These are phyloP conservation scores for Camponotus floridanus DNA, from an alignment of 1,140 invertebrate species.

Conservation along the genomic window DNA sequence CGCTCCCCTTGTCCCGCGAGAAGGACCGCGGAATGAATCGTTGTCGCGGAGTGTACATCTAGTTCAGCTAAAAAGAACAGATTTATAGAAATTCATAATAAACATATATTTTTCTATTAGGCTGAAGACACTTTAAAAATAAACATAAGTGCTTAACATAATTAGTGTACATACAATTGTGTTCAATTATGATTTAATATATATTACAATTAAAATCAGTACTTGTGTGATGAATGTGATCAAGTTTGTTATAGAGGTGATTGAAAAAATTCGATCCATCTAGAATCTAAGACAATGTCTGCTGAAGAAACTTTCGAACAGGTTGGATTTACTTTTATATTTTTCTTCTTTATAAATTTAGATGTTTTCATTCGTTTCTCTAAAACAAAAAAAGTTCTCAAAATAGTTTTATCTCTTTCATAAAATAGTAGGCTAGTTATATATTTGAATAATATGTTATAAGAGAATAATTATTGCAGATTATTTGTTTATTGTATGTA, in stretches of 20 bases:
- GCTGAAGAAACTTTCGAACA: constrained; percentile 78
- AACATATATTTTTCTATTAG: too few species aligned
- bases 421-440: not conserved
- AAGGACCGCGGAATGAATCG: too few species aligned
- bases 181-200: too few species aligned
- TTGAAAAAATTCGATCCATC: not conserved
- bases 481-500: not conserved
- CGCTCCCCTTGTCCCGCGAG: too few species aligned
- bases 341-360: not conserved
- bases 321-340: constrained; percentile 60
- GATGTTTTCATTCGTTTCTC: not conserved
- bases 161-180: too few species aligned
- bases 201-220: too few species aligned
- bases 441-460: not conserved
- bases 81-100: too few species aligned
- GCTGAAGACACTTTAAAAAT: too few species aligned
- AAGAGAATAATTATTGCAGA: not conserved
- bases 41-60: too few species aligned
- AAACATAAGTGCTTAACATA: not conserved
- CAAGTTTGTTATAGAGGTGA: too few species aligned
- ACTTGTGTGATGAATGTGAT: too few species aligned
- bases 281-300: constrained; percentile 65
- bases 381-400: not conserved
- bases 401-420: not conserved
- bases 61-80: too few species aligned